Percentiles rank a stretch among this genome's conserved stretches.
phyloP scores from a whole-genome alignment of 64 coral and sea anemone genomes.

The Trachythela sp. region DNA sequence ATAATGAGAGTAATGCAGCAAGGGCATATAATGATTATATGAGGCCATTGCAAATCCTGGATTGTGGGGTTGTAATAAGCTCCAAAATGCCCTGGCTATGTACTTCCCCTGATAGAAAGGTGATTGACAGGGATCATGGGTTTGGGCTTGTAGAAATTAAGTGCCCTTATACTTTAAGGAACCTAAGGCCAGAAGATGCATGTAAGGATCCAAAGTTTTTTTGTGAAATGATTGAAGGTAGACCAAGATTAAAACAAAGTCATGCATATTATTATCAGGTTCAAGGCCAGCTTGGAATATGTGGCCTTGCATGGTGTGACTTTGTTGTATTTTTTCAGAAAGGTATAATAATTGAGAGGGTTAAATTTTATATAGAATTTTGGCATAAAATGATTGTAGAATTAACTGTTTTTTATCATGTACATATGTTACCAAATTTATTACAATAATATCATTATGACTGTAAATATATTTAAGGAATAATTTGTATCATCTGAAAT shows the following conservation, averaged over 20 bases:
- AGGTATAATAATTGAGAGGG: slow-evolving; percentile 29
- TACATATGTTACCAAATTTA: slow-evolving; percentile 24
- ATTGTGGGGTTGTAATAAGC: slow-evolving; percentile 39
- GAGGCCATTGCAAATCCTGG: slow-evolving; percentile 36
- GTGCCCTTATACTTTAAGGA: slow-evolving; percentile 34
- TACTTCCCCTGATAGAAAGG: slow-evolving; percentile 53
- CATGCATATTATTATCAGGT: slow-evolving; percentile 48
- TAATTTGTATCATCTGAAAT: too few relatives aligned
- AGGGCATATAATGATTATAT: slow-evolving; percentile 45
- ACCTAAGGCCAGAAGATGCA: slow-evolving; percentile 33
- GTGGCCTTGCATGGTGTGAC: slow-evolving; percentile 5
- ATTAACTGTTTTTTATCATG: slow-evolving; percentile 36
- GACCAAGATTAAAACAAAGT: slow-evolving; percentile 23
- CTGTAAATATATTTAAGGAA: too few relatives aligned
- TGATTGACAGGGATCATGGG: slow-evolving; percentile 44
- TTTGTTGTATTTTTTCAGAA: slow-evolving; percentile 35
- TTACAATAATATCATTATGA: too few relatives aligned
- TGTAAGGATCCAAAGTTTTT: slow-evolving; percentile 38
- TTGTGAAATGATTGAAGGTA: slow-evolving; percentile 33
- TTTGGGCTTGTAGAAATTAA: slow-evolving; percentile 52
- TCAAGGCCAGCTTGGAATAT: slow-evolving; percentile 15
- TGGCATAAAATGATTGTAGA: slow-evolving; percentile 38
- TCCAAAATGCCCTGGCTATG: slow-evolving; percentile 25
- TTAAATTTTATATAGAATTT: slow-evolving; percentile 52
- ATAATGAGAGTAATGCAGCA: slow-evolving; percentile 55